A percentile compares a stretch with the other conserved stretches of the same genome.
phyloP scores from a whole-genome alignment of 2,113 vertebrate genomes.

The Melanerpes aurifrons region DNA sequence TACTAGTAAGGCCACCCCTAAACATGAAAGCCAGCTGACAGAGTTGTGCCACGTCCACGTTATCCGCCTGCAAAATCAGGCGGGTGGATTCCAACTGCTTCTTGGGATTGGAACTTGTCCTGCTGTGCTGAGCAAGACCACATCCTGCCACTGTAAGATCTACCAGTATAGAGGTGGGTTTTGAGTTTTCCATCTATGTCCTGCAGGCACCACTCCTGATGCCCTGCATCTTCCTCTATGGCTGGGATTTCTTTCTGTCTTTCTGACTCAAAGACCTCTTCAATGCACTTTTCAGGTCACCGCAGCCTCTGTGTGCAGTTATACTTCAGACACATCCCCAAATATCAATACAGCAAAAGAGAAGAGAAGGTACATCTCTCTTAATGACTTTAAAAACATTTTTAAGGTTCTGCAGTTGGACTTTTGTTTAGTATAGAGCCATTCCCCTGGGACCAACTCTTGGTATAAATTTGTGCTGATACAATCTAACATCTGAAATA shows the following conservation, averaged over 20 bases:
- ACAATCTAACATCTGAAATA: neutral
- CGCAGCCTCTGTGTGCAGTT: neutral
- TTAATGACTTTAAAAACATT: neutral
- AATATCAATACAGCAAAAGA: neutral
- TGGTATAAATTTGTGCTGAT: neutral
- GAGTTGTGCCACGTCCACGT: neutral
- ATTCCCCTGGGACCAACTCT: neutral
- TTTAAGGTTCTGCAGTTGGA: neutral
- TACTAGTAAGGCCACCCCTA: neutral
- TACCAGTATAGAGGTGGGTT: neutral
- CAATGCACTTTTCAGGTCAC: neutral
- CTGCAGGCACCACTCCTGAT: neutral
- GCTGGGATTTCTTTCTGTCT: neutral
- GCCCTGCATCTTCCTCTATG: rapidly evolving
- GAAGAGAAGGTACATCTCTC: neutral
- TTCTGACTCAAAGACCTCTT: neutral
- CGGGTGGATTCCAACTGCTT: neutral
- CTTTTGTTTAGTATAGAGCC: neutral
- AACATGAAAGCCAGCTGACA: neutral
- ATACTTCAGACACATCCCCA: neutral
- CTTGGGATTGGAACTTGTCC: neutral
- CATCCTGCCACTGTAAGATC: neutral
- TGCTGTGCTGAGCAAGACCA: neutral
- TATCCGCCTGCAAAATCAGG: neutral
- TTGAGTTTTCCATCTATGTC: neutral